Evolutionary conservation across 2,888 invertebrate genomes (phyloP), one percentile per base, ranked within the genome.

Genomic region (Pachliopta kotzebuea): DNA sequence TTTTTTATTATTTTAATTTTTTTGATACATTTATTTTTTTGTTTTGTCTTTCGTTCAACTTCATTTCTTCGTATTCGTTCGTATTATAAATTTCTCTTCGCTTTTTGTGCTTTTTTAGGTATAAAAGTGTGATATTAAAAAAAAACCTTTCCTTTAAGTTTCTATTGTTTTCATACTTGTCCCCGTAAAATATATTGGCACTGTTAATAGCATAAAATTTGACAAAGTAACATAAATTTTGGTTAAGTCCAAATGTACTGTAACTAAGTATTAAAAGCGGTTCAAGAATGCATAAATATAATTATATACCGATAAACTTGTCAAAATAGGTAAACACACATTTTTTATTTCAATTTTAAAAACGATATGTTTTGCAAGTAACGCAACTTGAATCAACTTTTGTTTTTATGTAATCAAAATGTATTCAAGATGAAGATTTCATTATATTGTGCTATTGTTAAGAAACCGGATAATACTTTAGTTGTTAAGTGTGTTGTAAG

Each of bases 401-500:
- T 64, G 56, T 60, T 56, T 60, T 64, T 56, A 64, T 52, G 42
- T 64, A 64, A 60, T 18, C 60, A 29, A 42, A 50, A 50, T 50
- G 58, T 55, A 63, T 49, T 42, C 45, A 26, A 45, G 37, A 26
- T 31, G 23, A 53, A n/a, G 20, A 24, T 63, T 58, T 42, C 24
- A 18, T 63, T 62, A 52, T n/a, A 37, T 52, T 24, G 52, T 21
- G 21, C 42, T 26, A 53, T 59, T 63, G 63, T 59, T 55, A 50
- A 23, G 50, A 56, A 62, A 62, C 31, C 17, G 23, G 8, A 20
- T 54, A 6, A 42, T 4, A 42, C 18, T 49, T 24, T 53, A 37
- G 2, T 53, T 3, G 29, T 37, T 18, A 50, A 49, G 37, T 14
- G 54, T 21, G 17, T 61, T 49, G 29, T 11, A 60, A 45, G n/a